Conservation (phyloP, 2,113 vertebrate genomes). For the Lipophrys pholis region DNA sequence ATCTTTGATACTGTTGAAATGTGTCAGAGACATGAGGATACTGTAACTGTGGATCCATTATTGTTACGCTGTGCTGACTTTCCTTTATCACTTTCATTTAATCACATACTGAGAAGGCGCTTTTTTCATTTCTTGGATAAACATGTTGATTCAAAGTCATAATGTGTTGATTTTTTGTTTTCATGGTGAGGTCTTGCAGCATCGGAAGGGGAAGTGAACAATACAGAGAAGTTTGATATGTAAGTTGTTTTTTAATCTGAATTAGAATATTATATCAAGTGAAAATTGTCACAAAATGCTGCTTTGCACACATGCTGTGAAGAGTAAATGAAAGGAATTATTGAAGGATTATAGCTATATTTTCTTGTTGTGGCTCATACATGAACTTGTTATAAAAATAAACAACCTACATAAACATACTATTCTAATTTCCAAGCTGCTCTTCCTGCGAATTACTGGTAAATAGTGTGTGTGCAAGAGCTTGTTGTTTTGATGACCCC, state of each 20-base stretch:
- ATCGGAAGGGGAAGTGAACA: slow-evolving; percentile 51
- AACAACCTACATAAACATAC: no score
- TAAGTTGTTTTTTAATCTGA: slow-evolving; percentile 49
- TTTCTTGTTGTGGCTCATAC: no score
- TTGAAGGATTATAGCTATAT: no score
- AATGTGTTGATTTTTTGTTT: slow-evolving; percentile 2
- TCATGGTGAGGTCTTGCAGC: slow-evolving; percentile 22
- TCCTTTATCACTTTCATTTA: neutral
- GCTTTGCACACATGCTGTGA: no score
- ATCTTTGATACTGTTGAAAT: neutral
- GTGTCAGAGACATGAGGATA: neutral
- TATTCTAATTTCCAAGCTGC: no score
- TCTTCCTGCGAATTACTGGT: neutral
- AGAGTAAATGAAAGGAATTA: no score
- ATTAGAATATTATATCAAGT: neutral
- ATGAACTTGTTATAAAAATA: no score
- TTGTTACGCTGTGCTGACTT: neutral
- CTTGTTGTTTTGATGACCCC: neutral
- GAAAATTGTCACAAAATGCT: no score
- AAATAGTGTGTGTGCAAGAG: neutral
- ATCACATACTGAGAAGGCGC: neutral
- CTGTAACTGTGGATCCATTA: neutral
- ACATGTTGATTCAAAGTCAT: neutral
- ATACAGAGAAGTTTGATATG: slow-evolving; percentile 57
- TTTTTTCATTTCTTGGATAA: no score